These are phyloP conservation scores for Epistrophe eligans DNA, from an alignment of 2,888 invertebrate species.

Conservation along the genomic window DNA sequence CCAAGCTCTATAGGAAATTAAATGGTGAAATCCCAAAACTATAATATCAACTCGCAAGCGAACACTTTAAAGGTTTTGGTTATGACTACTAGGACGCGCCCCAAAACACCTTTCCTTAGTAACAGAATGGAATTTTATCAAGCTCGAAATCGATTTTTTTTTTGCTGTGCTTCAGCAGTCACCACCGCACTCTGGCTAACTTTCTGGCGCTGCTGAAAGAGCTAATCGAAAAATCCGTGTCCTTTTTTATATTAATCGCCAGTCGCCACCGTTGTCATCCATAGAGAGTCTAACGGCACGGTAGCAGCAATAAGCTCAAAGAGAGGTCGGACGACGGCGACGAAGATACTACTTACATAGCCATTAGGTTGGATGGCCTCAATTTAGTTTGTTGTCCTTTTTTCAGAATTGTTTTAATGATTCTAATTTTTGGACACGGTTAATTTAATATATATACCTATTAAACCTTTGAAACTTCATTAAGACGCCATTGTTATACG, in stretches of 20 bases:
- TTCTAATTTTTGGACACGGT: constrained; percentile 25
- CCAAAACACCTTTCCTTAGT: constrained; percentile 18
- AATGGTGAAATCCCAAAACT: neutral
- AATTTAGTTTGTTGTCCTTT: constrained; percentile 41
- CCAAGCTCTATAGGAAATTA: neutral
- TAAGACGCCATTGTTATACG: neutral
- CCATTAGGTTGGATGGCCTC: constrained; percentile 38
- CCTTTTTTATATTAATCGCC: constrained; percentile 20
- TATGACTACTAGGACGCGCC: neutral
- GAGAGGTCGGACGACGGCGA: neutral
- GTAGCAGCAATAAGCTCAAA: neutral
- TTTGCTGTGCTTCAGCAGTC: constrained; percentile 3
- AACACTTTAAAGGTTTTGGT: constrained; percentile 1
- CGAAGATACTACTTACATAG: neutral
- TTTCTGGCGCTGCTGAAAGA: neutral
- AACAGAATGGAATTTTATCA: constrained; percentile 32
- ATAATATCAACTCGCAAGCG: neutral
- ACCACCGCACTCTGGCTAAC: constrained; percentile 1
- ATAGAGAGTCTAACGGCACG: neutral
- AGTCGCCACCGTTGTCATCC: neutral
- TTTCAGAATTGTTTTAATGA: constrained; percentile 25
- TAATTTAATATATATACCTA: constrained; percentile 14
- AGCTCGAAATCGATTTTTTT: constrained; percentile 45
- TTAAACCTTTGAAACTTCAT: neutral
- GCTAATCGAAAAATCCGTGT: constrained; percentile 43